Conservation (phyloP, 2,888 invertebrate species). For the Pollenia griseotomentosa region DNA sequence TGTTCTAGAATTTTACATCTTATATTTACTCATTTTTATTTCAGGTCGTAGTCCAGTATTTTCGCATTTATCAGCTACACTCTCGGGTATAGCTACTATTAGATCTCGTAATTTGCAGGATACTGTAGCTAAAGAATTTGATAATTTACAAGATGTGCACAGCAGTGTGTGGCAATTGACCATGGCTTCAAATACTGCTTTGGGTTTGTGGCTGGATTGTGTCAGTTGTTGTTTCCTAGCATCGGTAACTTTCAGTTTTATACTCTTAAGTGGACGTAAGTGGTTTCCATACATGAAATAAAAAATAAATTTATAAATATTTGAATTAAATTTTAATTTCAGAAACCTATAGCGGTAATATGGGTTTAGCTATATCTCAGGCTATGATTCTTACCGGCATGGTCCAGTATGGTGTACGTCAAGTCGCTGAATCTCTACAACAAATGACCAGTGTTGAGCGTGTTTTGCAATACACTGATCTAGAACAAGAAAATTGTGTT, state of each 20-base stretch:
- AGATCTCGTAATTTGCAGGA: conserved; percentile 90
- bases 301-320: not conserved
- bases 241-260: conserved; percentile 87
- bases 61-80: conserved; percentile 93
- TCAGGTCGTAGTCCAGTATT: conserved; percentile 94
- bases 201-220: conserved; percentile 91
- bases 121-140: conserved; percentile 90
- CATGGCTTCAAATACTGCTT: conserved; percentile 85
- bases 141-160: conserved; percentile 87
- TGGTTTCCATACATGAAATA: conserved; percentile 17
- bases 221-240: conserved; percentile 89
- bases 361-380: conserved; percentile 89
- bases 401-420: conserved; percentile 89
- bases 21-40: not conserved
- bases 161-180: conserved; percentile 83
- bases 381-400: conserved; percentile 89
- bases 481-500: conserved; percentile 86
- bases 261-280: conserved; percentile 87
- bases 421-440: conserved; percentile 88
- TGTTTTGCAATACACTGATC: conserved; percentile 89
- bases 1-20: not conserved
- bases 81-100: conserved; percentile 94
- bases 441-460: conserved; percentile 91
- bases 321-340: conserved; percentile 12
- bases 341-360: conserved; percentile 88